Base-by-base conservation (phyloP, 2,888 invertebrate genomes). In the Adineta ricciae region DNA sequence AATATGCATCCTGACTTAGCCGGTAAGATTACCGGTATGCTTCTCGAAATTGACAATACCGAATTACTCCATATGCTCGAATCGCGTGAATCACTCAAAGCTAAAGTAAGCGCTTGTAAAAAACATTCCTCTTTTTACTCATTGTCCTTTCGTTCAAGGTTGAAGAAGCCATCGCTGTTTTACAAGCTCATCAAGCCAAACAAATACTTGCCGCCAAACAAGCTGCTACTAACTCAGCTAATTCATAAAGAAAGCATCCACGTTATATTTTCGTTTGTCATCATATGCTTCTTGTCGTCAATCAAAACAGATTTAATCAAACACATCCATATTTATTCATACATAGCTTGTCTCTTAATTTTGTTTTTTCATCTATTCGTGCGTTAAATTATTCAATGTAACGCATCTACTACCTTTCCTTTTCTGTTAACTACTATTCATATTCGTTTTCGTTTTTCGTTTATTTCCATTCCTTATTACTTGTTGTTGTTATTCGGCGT, bases 21-120 rank as follows among this genome's bases (percentile, higher is more conserved):
- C 88, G 97, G 97, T 86, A 98, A 98, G 92, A 97, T 98, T 88
- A 98, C 98, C 88, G 98, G 98, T 89, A 98, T 98, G 98, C 93
- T 98, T 92, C 92, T 98, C 89, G 98, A 98, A 92, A 98, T 99
- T 90, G 97, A 98, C 92, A 97, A 98, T 92, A 95, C 96, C 14
- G 98, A 99, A 91, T 92, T 98, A 88, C 92, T 98, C 88, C 84
- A 85, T 49, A 83, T 85, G 84, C 41, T 85, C 9, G 83, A 83
- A 27, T 85, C 84, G 16, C 27, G 36, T 49, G 84, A 85, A n/a
- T 85, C 84, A 46, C 38, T 85, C 0, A 85, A 72, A 36, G 54
- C 84, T 7, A 83, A 85, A 49, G 84, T 78, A 78, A 24, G 41
- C n/a, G 11, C 19, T 24, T 3, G 0, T n/a, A 41, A 9, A 16